Evolutionary conservation across 1,140 invertebrate species (phyloP).

Genomic region (Pomacea maculata): DNA sequence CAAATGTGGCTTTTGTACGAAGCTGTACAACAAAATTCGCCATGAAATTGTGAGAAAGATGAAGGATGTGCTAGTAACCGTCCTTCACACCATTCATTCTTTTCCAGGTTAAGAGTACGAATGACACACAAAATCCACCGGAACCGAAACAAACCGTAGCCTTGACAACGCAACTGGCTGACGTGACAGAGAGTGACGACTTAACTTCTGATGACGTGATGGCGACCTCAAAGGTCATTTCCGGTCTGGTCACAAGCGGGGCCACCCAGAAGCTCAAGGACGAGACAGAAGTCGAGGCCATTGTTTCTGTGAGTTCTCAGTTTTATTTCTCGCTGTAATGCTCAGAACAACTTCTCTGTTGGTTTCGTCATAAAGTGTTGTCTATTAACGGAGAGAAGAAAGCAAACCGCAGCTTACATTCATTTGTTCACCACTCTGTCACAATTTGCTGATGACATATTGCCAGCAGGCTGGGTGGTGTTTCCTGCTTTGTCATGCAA

Average conservation of each 20-base stretch:
- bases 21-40: not conserved
- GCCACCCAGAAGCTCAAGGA: conserved; percentile 1
- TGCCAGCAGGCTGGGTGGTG: not conserved
- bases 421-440: not conserved
- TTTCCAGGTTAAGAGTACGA: not conserved
- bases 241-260: conserved; percentile 13
- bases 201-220: conserved; percentile 30
- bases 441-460: not conserved
- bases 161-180: conserved; percentile 19
- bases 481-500: not conserved
- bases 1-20: not conserved
- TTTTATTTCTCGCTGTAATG: not conserved
- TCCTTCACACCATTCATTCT: not conserved
- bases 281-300: conserved; percentile 22
- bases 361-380: not conserved
- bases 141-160: conserved; percentile 22
- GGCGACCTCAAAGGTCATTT: conserved; percentile 29
- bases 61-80: not conserved
- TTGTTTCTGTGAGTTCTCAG: conserved; percentile 23
- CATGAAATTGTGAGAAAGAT: not conserved
- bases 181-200: conserved; percentile 27
- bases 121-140: not conserved
- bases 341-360: no score
- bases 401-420: not conserved
- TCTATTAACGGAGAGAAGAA: not conserved